Base-by-base conservation (phyloP, 1,140 invertebrate species). In the Goniozus legneri region DNA sequence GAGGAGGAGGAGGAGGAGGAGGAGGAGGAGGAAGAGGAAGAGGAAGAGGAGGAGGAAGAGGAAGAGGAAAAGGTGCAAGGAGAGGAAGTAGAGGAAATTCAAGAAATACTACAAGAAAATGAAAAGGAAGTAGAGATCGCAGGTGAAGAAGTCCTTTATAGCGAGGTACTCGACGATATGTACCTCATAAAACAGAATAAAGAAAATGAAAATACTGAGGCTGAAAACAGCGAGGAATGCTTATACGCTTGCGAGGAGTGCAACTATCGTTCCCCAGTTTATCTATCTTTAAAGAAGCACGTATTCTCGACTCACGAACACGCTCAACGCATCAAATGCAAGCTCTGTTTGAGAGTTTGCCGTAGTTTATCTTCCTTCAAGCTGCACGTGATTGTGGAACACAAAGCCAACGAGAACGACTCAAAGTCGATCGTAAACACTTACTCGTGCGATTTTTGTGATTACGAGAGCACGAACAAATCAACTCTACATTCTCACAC, bases 211-310 rank as follows among this genome's bases (percentile, higher is more conserved):
- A 10, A 44, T 0, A 13, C 13, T 0, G 2, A 33, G 0, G 8
- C 20, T 19, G n/a, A 7, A 6, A 33, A 43, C 10, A 24, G 13
- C 15, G 37, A 35, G 13, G 51, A 50, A 4, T 46, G 46, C 3
- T 22, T 54, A 2, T 69, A 63, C 36, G 40, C 58, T 6, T 83
- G 81, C 50, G 56, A 65, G 0, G 52, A 67, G 6, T 82, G 81
- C 43, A 67, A 69, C 8, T 73, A 75, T 0, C 73, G 75, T 3
- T 86, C 84, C 35, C 81, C 79, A 0, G 56, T 72, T 0, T 56
- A 70, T 22, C 67, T 75, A 12, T 74, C 75, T 54, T 42, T 80
- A 6, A 64, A 64, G 0, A 55, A 60, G 13, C 79, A 80, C 48
- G 39, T 54, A 6, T 44, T 24, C 2, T 18, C 21, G 2, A 19